Conservation (phyloP, 2,113 vertebrate species). For the Leuciscus idus region DNA sequence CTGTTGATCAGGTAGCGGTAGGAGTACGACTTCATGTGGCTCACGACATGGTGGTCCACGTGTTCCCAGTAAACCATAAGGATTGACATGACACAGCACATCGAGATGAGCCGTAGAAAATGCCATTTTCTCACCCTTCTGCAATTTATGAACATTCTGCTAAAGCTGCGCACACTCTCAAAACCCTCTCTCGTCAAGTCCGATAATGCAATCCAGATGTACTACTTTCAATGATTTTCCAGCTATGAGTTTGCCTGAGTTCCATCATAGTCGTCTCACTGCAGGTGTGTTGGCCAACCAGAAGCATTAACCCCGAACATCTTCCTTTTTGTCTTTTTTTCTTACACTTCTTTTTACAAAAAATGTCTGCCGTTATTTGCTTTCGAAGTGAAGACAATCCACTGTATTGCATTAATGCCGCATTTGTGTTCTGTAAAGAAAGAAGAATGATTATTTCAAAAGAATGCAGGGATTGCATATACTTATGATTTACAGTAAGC, state of each 20-base stretch:
- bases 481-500: not conserved
- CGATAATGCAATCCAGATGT: slow-evolving; percentile 26
- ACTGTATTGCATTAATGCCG: not conserved
- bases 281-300: not conserved
- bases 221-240: not conserved
- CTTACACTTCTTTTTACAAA: not conserved
- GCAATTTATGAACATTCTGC: slow-evolving; percentile 83
- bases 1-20: slow-evolving; percentile 91
- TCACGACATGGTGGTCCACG: slow-evolving; percentile 80
- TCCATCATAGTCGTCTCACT: slow-evolving; percentile 50
- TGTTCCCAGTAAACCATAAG: slow-evolving; percentile 85
- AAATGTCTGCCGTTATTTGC: not conserved
- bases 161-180: slow-evolving; percentile 25
- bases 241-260: not conserved
- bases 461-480: not conserved
- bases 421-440: slow-evolving; percentile 21
- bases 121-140: slow-evolving; percentile 84
- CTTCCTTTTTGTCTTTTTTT: not conserved
- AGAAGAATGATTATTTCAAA: not conserved
- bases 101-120: slow-evolving; percentile 80
- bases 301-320: not conserved
- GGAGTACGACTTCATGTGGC: slow-evolving; percentile 86
- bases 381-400: not conserved
- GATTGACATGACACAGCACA: slow-evolving; percentile 79
- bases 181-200: slow-evolving; percentile 54